phyloP scores from a whole-genome alignment of 2,888 invertebrate species.

The Ctena decussata region DNA sequence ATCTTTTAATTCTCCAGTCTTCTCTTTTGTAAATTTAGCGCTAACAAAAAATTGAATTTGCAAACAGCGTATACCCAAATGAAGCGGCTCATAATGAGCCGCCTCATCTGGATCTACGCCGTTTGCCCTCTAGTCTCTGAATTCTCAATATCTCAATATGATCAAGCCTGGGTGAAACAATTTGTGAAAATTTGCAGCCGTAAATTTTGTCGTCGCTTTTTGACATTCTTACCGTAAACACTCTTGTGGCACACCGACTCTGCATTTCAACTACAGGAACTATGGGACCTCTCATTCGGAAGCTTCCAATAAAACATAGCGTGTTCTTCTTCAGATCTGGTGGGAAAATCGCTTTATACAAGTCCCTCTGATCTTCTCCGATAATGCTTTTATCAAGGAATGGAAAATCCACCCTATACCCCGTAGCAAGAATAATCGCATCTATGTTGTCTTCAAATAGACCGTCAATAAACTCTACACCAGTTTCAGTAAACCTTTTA shows the following conservation, averaged over 20 bases:
- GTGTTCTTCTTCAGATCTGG: constrained; percentile 83
- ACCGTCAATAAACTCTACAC: constrained; percentile 83
- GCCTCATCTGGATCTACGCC: neutral
- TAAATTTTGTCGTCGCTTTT: too few relatives aligned
- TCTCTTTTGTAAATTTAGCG: too few relatives aligned
- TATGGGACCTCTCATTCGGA: constrained; percentile 87
- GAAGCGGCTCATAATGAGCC: neutral
- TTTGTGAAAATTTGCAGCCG: too few relatives aligned
- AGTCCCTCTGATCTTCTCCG: constrained; percentile 79
- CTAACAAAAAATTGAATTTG: too few relatives aligned
- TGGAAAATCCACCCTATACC: constrained; percentile 87
- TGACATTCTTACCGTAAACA: constrained; percentile 81
- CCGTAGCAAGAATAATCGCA: constrained; percentile 85
- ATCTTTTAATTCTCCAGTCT: too few relatives aligned
- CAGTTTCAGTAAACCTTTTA: constrained; percentile 73
- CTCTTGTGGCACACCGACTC: constrained; percentile 85
- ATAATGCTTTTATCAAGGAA: constrained; percentile 84
- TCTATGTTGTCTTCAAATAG: constrained; percentile 82
- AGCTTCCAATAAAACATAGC: constrained; percentile 87
- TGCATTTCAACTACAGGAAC: constrained; percentile 88
- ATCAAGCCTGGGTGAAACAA: too few relatives aligned
- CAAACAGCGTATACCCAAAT: too few relatives aligned
- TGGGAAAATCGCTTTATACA: constrained; percentile 87
- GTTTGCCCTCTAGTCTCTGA: neutral
- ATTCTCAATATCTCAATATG: too few relatives aligned